Conservation (phyloP, 2,888 invertebrate species). For the Idaea straminata region DNA sequence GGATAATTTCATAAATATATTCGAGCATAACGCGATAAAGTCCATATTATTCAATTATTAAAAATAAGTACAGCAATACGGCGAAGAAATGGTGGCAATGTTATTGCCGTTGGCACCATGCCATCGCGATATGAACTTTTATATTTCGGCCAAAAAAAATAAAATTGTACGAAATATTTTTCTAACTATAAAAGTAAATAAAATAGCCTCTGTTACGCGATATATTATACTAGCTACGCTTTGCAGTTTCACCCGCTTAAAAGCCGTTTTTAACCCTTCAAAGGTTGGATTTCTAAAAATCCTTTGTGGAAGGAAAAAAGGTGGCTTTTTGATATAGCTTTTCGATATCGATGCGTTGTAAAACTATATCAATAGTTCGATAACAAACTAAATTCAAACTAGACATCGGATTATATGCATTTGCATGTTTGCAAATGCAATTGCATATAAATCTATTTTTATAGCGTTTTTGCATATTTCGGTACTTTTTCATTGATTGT, state of each 20-base stretch:
- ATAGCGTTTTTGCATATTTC: too few relatives aligned
- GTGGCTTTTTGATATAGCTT: too few relatives aligned
- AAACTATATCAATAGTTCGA: too few relatives aligned
- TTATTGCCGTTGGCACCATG: slow-evolving; percentile 25
- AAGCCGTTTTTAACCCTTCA: too few relatives aligned
- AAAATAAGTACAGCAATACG: slow-evolving; percentile 26
- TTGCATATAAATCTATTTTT: too few relatives aligned
- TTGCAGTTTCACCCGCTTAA: not conserved
- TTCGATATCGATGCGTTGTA: too few relatives aligned
- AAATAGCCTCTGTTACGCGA: not conserved
- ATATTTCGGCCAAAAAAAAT: slow-evolving; percentile 8
- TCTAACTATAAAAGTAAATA: not conserved
- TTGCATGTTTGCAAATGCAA: too few relatives aligned
- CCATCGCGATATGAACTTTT: slow-evolving; percentile 19
- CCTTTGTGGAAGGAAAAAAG: too few relatives aligned
- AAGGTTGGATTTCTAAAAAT: too few relatives aligned
- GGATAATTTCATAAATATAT: slow-evolving; percentile 4
- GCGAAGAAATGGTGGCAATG: slow-evolving; percentile 18
- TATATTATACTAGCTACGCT: not conserved
- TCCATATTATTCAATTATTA: slow-evolving; percentile 28
- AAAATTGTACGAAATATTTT: slow-evolving; percentile 1
- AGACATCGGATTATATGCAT: too few relatives aligned
- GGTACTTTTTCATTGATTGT: too few relatives aligned
- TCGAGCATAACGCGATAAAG: slow-evolving; percentile 18
- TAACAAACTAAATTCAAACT: too few relatives aligned